These are phyloP conservation scores for Dipodomys merriami DNA, from an alignment of 2,113 vertebrate genomes.

Conservation along the genomic window DNA sequence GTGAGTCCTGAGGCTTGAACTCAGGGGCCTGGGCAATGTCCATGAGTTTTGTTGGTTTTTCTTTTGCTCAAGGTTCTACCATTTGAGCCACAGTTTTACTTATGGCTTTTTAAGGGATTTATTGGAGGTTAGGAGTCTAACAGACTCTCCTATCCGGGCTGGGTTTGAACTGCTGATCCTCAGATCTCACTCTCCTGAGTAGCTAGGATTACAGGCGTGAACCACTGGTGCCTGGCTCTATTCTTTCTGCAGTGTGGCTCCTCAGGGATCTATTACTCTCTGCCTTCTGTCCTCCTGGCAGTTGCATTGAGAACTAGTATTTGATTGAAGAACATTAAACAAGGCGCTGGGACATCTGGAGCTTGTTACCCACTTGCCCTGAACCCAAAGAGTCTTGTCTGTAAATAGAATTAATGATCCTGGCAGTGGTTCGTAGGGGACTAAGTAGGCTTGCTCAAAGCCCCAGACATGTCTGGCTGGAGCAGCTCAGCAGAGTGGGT, in stretches of 20 bases:
- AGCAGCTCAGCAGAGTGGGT: background rate
- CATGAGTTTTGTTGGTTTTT: no score
- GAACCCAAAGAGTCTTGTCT: background rate
- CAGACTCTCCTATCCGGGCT: no score
- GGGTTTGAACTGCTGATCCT: background rate
- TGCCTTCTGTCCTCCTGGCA: background rate
- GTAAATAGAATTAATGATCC: background rate
- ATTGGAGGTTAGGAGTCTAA: no score
- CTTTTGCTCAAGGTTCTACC: no score
- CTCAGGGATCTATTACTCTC: background rate
- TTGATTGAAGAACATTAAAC: slow-evolving; percentile 9
- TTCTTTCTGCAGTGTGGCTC: background rate
- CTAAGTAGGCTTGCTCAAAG: background rate
- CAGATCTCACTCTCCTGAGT: no score
- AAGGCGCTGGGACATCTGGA: background rate
- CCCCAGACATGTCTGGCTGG: background rate
- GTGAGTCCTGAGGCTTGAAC: no score
- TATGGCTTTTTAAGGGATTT: no score
- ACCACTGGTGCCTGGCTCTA: no score
- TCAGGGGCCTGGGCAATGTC: no score
- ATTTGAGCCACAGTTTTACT: no score
- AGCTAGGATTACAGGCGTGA: no score
- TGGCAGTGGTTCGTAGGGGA: background rate
- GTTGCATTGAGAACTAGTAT: background rate
- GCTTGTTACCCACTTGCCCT: background rate